Percentiles rank a stretch among this genome's conserved stretches.
phyloP scores from a whole-genome alignment of 2,797 vertebrate species.

The Lagocephalus sceleratus region DNA sequence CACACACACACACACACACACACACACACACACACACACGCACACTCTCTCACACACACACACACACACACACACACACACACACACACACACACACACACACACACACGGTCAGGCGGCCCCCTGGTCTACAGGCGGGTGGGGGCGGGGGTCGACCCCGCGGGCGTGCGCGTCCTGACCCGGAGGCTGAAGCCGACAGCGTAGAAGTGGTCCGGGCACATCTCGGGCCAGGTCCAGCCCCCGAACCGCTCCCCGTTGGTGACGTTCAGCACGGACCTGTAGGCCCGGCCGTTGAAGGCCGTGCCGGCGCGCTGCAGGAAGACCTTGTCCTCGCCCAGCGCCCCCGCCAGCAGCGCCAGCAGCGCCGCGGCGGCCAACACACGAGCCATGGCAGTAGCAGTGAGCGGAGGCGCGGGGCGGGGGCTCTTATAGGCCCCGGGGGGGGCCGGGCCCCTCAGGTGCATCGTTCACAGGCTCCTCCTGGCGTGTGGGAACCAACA shows the following conservation, averaged over 20 bases:
- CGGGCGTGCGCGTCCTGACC: conserved; percentile 55
- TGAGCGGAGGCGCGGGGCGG: conserved; percentile 9
- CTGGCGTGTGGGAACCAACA: conserved; percentile 52
- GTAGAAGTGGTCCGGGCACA: conserved; percentile 69
- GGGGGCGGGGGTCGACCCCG: background rate
- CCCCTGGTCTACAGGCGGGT: too few species aligned
- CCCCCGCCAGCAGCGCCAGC: conserved; percentile 34
- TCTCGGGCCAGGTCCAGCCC: conserved; percentile 68
- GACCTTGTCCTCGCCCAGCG: conserved; percentile 35
- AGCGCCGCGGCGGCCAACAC: conserved; percentile 20
- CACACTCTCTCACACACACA: too few species aligned
- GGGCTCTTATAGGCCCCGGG: conserved; percentile 43
- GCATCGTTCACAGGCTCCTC: conserved; percentile 59
- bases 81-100: conserved; percentile 11
- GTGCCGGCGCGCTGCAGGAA: conserved; percentile 49
- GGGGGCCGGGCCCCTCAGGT: conserved; percentile 26
- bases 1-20: conserved; percentile 11
- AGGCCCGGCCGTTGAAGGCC: conserved; percentile 49
- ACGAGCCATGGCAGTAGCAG: conserved; percentile 46
- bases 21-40: conserved; percentile 12
- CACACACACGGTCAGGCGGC: background rate
- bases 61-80: conserved; percentile 11
- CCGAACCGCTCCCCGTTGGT: conserved; percentile 67
- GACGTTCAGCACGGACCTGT: conserved; percentile 39
- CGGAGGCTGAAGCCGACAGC: conserved; percentile 71